Base-by-base conservation (phyloP, 2,888 invertebrate genomes). In the Rhagium mordax region DNA sequence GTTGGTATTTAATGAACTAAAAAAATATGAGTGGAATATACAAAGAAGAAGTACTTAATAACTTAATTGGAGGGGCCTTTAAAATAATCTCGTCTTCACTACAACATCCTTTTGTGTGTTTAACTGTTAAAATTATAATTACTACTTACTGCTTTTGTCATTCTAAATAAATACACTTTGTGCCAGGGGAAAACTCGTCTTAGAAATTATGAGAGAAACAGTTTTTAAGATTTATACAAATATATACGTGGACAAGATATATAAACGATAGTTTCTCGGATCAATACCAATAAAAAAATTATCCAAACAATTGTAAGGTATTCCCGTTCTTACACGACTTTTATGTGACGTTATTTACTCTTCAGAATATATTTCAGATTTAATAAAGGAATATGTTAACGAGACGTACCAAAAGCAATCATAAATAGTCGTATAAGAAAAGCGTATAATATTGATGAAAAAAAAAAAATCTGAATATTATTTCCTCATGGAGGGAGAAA, bases 51-150 rank as follows among this genome's bases (percentile, higher is more conserved):
- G 57, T 67, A 48, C 57, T 57, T 77, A 77, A 77, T 77, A 70
- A 77, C 73, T 74, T 77, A 77, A 77, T 77, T 77, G 74, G 67
- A 77, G 66, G 68, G 74, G 74, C 74, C 74, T 74, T 70, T 72
- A 74, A 72, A 76, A 74, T 72, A 74, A 74, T 76, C 72, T 71
- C 70, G 61, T 66, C 72, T 70, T 74, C 68, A 55, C 69, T 59
- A n/a, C 57, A 69, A 71, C 68, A 72, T 76, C 72, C 57, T 67
- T 67, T 67, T 53, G 57, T 67, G 57, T 47, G 57, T 27, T 73
- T 71, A 73, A 72, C 71, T 70, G 76, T 69, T 74, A 71, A 67
- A 74, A 73, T 66, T 73, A 73, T 77, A 74, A 77, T 77, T 69
- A 77, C 71, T 74, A 73, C 73, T 74, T 71, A 65, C 57, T 72